phyloP scores from a whole-genome alignment of 2,113 vertebrate genomes.

The Amblyopsis rosae region DNA sequence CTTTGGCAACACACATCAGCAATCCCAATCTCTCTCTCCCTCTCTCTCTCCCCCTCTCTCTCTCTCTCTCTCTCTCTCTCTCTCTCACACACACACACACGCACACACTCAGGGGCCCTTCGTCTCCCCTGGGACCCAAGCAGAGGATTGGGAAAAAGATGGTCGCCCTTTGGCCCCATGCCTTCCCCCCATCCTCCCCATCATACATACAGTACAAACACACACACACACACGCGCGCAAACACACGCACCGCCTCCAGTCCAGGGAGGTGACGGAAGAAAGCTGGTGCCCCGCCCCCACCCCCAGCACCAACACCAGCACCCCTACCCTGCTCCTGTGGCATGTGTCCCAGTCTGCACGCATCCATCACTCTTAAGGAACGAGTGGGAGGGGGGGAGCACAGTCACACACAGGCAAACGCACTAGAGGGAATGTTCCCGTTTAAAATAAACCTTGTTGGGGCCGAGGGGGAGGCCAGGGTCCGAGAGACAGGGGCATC shows the following conservation, averaged over 20 bases:
- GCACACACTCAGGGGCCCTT: slow-evolving; percentile 37
- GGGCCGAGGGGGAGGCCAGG: slow-evolving; percentile 9
- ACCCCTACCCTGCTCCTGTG: slow-evolving; percentile 55
- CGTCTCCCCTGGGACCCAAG: slow-evolving; percentile 63
- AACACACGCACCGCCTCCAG: slow-evolving; percentile 47
- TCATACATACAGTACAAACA: too few species aligned
- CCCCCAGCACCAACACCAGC: slow-evolving; percentile 31
- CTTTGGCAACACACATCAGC: slow-evolving; percentile 77
- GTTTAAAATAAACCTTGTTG: slow-evolving; percentile 71
- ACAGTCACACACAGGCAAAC: slow-evolving; percentile 71
- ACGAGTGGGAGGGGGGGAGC: slow-evolving; percentile 59
- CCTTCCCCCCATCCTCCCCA: slow-evolving; percentile 41
- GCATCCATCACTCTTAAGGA: slow-evolving; percentile 71
- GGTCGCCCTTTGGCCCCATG: slow-evolving; percentile 68
- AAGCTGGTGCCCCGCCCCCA: slow-evolving; percentile 62
- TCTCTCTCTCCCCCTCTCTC: neutral
- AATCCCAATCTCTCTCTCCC: slow-evolving; percentile 62
- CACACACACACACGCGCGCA: too few species aligned
- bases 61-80: neutral
- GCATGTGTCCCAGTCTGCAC: slow-evolving; percentile 61
- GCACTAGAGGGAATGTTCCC: slow-evolving; percentile 76
- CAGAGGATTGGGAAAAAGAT: slow-evolving; percentile 81
- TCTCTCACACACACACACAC: neutral
- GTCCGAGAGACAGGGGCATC: slow-evolving; percentile 42
- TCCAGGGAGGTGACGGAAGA: slow-evolving; percentile 75